These are phyloP conservation scores for Phallusia fumigata DNA, from an alignment of 23 tunicate species.

Conservation along the genomic window DNA sequence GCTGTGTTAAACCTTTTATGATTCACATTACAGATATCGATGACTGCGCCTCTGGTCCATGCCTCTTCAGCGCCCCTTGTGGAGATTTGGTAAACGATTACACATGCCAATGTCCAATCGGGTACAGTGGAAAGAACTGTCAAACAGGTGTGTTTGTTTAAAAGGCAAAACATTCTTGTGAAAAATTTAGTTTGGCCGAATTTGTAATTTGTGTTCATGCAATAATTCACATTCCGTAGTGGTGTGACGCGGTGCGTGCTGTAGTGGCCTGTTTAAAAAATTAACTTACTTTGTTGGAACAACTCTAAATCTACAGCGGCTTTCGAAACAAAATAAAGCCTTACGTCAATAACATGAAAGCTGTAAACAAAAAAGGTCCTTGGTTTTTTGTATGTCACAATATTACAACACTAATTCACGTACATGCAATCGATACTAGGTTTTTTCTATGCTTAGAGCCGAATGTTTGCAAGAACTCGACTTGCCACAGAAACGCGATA, in stretches of 20 bases:
- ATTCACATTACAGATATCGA: neutral
- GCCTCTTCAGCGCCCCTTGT: neutral
- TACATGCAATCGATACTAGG: too few relatives aligned
- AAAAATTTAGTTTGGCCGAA: too few relatives aligned
- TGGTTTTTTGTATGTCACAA: neutral
- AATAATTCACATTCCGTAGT: too few relatives aligned
- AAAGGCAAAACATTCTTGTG: too few relatives aligned
- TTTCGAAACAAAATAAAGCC: too few relatives aligned
- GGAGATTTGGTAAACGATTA: neutral
- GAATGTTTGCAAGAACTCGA: neutral
- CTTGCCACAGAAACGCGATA: neutral
- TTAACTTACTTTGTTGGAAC: too few relatives aligned
- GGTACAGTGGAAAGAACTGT: conserved; percentile 2
- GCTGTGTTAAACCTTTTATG: neutral
- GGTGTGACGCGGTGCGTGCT: too few relatives aligned
- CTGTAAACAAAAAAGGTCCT: too few relatives aligned
- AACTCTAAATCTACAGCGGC: too few relatives aligned
- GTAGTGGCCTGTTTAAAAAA: too few relatives aligned
- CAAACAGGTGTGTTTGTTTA: neutral
- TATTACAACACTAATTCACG: neutral
- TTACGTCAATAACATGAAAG: too few relatives aligned
- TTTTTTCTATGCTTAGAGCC: neutral
- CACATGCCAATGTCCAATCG: neutral
- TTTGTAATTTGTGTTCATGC: too few relatives aligned
- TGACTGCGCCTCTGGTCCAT: neutral